Evolutionary conservation across 2,888 invertebrate genomes (phyloP), one percentile per base, ranked within the genome.

Genomic region (Drosophila emarginata): DNA sequence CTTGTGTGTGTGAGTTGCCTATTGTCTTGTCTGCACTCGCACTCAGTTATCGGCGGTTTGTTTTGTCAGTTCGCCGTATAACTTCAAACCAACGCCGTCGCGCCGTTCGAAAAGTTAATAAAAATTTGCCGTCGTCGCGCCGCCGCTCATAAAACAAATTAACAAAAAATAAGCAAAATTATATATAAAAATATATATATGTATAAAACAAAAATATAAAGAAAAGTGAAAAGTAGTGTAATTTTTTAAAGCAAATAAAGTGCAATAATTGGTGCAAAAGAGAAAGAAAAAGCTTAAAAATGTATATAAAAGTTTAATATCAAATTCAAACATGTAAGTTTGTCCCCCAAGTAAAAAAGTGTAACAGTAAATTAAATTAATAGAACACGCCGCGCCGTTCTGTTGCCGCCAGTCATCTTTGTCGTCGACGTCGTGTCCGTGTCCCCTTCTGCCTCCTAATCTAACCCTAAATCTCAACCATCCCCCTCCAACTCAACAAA

Each of bases 11-110:
- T 56, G 32, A 39, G 62, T 40, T 18, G 39, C 15, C 45, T 32
- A 23, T 32, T 57, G 23, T 36, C 14, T 61, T 14, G 50, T 58
- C 32, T 18, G 50, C 57, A 40, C 15, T 40, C 40, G 40, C 40
- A 15, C 40, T 67, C 58, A 51, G 58, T 64, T 64, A 57, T 66
- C 66, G 64, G 64, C 56, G 64, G 18, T 66, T 64, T 56, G 64
- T 64, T 64, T 64, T 54, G 39, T 26, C 51, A 57, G 57, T 69
- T 69, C 62, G 45, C 71, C 64, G 69, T 70, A 23, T 21, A 57
- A 57, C 63, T 71, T 57, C 57, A 52, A 56, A 56, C 64, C 64
- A 82, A 59, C 71, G 67, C 65, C 60, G 61, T 52, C 67, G 26
- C 45, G 57, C 36, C 52, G 64, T 51, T 58, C 23, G 37, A 28